Evolutionary conservation across 2,113 vertebrate species (phyloP).

Genomic region (Pogona vitticeps): DNA sequence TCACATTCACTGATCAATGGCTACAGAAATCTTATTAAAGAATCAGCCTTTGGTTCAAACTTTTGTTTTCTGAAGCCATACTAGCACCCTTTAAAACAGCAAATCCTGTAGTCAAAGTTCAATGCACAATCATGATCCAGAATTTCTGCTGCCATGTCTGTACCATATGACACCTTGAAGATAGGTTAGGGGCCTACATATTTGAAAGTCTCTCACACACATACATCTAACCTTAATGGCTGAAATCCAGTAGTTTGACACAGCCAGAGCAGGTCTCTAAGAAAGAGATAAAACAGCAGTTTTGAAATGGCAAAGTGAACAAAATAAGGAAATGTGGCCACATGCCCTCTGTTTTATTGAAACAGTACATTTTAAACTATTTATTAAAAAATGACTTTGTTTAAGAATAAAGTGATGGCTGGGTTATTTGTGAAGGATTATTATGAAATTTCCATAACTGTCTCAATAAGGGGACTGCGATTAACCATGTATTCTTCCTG

Average conservation of each 20-base stretch:
- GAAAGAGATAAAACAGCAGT: not conserved
- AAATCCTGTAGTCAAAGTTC: not conserved
- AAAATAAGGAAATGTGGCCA: not conserved
- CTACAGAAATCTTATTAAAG: not conserved
- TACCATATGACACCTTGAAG: too few relatives aligned
- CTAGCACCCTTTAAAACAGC: not conserved
- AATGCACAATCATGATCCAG: too few relatives aligned
- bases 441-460: not conserved
- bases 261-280: too few relatives aligned
- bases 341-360: not conserved
- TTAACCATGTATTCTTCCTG: not conserved
- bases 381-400: too few relatives aligned
- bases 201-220: too few relatives aligned
- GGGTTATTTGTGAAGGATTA: conserved; percentile 18
- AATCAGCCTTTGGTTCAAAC: not conserved
- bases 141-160: too few relatives aligned
- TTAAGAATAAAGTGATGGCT: not conserved
- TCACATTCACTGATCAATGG: not conserved
- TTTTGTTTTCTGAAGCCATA: not conserved
- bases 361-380: not conserved
- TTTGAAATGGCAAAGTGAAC: too few relatives aligned
- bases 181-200: too few relatives aligned
- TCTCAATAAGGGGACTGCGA: not conserved
- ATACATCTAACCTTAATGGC: too few relatives aligned
- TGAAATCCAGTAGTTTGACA: too few relatives aligned